Conservation (phyloP, 2,113 vertebrate species). For the Machaerirhynchus nigripectus region DNA sequence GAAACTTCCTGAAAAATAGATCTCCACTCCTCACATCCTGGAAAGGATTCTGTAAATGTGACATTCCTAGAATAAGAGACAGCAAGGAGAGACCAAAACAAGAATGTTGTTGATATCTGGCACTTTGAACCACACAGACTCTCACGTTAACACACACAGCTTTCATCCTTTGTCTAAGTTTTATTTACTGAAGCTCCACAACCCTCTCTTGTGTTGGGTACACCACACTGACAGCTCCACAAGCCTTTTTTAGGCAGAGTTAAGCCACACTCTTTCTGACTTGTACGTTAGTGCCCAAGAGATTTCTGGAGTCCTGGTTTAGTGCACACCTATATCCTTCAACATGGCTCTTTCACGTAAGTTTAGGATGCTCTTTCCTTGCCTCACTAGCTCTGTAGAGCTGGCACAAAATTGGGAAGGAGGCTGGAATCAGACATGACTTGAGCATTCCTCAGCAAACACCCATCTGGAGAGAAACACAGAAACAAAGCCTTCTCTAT, state of each 20-base stretch:
- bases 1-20: neutral
- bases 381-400: neutral
- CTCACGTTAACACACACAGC: neutral
- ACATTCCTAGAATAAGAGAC: neutral
- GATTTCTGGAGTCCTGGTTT: neutral
- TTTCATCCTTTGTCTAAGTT: neutral
- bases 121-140: neutral
- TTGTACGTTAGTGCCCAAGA: neutral
- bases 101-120: neutral
- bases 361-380: neutral
- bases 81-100: neutral
- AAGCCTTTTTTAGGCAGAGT: neutral
- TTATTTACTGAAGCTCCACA: neutral
- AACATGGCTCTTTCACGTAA: rapidly evolving
- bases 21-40: neutral
- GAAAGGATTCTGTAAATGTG: neutral
- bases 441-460: neutral
- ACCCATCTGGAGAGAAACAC: neutral
- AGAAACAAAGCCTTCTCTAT: neutral
- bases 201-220: neutral
- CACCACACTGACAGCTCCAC: neutral
- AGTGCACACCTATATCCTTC: neutral
- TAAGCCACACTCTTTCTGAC: neutral
- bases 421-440: neutral
- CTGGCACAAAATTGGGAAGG: neutral